These are phyloP conservation scores for Torymus auratus DNA, from an alignment of 2,888 invertebrate species.

Conservation along the genomic window DNA sequence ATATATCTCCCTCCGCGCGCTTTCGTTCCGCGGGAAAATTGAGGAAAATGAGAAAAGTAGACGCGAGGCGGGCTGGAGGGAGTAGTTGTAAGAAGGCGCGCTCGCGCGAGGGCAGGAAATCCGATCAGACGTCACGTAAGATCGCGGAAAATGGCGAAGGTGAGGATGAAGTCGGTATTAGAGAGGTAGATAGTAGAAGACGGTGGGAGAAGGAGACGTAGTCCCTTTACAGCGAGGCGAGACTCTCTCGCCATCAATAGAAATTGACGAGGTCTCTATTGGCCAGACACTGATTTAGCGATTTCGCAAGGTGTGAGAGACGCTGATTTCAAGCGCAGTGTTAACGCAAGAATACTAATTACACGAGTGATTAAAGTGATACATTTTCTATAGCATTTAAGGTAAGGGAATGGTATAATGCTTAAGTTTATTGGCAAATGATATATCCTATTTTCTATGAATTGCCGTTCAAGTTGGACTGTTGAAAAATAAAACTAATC, in stretches of 20 bases:
- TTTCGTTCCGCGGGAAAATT: conserved; percentile 27
- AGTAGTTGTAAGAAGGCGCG: conserved; percentile 41
- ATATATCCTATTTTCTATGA: too few species aligned
- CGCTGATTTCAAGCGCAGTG: too few species aligned
- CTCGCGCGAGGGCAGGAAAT: conserved; percentile 38
- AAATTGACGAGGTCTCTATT: conserved; percentile 46
- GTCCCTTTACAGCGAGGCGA: conserved; percentile 20
- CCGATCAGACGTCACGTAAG: conserved; percentile 53
- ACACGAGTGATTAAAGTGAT: too few species aligned
- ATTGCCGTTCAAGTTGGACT: too few species aligned
- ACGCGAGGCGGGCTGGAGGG: background rate
- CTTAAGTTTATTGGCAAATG: too few species aligned
- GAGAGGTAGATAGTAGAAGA: too few species aligned
- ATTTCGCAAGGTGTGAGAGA: background rate
- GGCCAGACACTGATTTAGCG: conserved; percentile 37
- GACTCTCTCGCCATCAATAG: conserved; percentile 16
- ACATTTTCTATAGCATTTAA: too few species aligned
- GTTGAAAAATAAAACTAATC: too few species aligned
- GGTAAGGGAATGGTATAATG: too few species aligned
- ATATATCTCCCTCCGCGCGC: conserved; percentile 17
- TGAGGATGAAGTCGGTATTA: conserved; percentile 38
- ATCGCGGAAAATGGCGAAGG: conserved; percentile 45
- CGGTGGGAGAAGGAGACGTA: background rate
- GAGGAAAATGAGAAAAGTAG: conserved; percentile 55
- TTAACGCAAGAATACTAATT: too few species aligned